A percentile compares a stretch with the other conserved stretches of the same genome.
Evolutionary conservation across 2,113 vertebrate genomes (phyloP).

Genomic region (Neolamprologus tretocephalus): DNA sequence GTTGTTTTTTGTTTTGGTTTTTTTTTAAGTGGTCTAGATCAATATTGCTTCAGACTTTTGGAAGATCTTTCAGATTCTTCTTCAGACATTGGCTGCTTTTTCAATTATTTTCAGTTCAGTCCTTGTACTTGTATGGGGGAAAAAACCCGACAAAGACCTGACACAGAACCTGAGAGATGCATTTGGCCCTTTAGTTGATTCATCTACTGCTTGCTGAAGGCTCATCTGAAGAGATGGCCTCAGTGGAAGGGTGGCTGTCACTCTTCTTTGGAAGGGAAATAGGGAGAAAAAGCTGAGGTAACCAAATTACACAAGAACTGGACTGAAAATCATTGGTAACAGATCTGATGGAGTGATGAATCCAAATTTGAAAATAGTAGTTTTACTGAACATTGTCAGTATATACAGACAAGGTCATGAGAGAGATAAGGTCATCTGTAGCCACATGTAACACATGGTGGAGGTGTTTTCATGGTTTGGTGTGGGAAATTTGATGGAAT

Average conservation of each 20-base stretch:
- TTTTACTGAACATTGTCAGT: neutral
- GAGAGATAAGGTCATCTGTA: neutral
- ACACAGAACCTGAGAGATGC: neutral
- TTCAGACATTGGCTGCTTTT: neutral
- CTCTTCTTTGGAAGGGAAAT: neutral
- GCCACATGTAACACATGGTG: neutral
- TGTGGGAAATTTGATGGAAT: neutral
- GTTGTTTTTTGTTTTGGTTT: rapidly evolving
- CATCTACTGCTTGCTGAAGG: neutral
- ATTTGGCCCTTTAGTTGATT: neutral
- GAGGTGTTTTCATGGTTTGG: neutral
- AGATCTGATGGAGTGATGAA: neutral
- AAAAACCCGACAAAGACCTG: neutral
- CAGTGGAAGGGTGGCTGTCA: neutral
- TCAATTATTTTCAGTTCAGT: neutral
- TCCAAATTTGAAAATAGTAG: neutral
- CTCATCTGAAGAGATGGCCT: neutral
- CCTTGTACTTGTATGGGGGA: neutral
- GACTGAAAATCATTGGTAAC: neutral
- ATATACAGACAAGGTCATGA: neutral
- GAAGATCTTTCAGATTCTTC: neutral
- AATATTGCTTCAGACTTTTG: neutral
- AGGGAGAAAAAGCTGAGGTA: neutral
- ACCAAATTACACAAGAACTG: neutral
- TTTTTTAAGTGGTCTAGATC: neutral